These are phyloP conservation scores for Macrophya alboannulata DNA, from an alignment of 2,888 invertebrate genomes.

Conservation along the genomic window DNA sequence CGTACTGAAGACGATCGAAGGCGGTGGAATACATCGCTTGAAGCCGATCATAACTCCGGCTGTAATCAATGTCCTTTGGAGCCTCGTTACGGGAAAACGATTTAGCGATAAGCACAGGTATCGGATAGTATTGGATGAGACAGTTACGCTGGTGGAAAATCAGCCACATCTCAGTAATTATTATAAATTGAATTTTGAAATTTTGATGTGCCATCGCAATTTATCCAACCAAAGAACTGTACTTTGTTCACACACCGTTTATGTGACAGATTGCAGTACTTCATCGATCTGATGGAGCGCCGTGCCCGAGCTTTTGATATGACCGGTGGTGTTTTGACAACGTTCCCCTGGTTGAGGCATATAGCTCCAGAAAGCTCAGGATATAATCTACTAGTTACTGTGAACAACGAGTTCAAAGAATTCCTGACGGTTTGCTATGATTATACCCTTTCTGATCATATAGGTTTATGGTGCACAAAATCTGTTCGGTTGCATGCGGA, in stretches of 20 bases:
- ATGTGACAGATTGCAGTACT: constrained; percentile 68
- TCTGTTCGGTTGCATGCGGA: neutral
- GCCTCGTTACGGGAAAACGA: constrained; percentile 81
- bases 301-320: constrained; percentile 79
- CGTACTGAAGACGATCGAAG: constrained; percentile 70
- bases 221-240: neutral
- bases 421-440: constrained; percentile 80
- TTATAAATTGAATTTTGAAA: neutral
- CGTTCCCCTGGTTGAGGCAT: constrained; percentile 85
- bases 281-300: constrained; percentile 72
- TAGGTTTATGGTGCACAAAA: neutral
- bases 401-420: constrained; percentile 82
- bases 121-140: neutral
- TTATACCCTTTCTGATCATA: constrained; percentile 6
- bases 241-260: neutral
- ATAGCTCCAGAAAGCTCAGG: constrained; percentile 84
- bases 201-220: neutral
- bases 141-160: neutral
- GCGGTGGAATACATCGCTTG: constrained; percentile 68
- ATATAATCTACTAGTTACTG: constrained; percentile 82
- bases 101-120: constrained; percentile 67
- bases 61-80: constrained; percentile 86
- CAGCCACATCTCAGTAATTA: neutral
- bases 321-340: constrained; percentile 83
- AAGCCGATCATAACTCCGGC: constrained; percentile 81